phyloP scores from a whole-genome alignment of 2,888 invertebrate species.

The Lithosia quadra region DNA sequence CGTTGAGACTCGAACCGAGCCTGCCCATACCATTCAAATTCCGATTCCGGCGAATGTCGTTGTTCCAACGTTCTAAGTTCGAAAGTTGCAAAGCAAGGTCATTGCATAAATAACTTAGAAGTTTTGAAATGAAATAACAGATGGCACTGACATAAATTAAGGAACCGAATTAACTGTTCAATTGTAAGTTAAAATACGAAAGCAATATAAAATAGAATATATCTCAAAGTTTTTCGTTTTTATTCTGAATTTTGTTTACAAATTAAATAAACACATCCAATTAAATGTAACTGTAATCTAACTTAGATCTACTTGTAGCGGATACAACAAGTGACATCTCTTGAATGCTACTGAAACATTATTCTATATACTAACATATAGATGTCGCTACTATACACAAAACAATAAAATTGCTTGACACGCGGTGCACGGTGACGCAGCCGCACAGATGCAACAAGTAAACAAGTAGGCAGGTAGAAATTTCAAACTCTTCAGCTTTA shows the following conservation, averaged over 20 bases:
- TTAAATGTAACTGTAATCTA: neutral
- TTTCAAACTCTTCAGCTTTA: no score
- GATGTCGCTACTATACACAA: neutral
- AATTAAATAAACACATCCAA: neutral
- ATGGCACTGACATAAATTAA: conserved; percentile 58
- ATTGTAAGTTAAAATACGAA: neutral
- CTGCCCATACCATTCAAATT: conserved; percentile 77
- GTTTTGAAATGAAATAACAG: conserved; percentile 50
- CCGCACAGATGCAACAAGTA: neutral
- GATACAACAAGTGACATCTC: conserved; percentile 14
- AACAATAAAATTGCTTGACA: neutral
- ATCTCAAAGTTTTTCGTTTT: neutral
- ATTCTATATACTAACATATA: neutral
- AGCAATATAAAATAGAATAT: neutral
- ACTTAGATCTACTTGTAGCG: neutral
- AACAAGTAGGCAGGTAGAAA: no score
- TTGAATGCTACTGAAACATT: neutral
- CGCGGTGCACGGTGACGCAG: no score
- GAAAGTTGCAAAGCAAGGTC: conserved; percentile 81
- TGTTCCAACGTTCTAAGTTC: conserved; percentile 78
- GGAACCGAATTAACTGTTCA: neutral
- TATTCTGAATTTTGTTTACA: neutral
- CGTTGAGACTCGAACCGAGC: conserved; percentile 59
- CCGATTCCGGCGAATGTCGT: conserved; percentile 73
- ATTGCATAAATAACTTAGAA: conserved; percentile 63